Base-by-base conservation (phyloP, 2,113 vertebrate genomes). In the Lichenostomus cassidix region DNA sequence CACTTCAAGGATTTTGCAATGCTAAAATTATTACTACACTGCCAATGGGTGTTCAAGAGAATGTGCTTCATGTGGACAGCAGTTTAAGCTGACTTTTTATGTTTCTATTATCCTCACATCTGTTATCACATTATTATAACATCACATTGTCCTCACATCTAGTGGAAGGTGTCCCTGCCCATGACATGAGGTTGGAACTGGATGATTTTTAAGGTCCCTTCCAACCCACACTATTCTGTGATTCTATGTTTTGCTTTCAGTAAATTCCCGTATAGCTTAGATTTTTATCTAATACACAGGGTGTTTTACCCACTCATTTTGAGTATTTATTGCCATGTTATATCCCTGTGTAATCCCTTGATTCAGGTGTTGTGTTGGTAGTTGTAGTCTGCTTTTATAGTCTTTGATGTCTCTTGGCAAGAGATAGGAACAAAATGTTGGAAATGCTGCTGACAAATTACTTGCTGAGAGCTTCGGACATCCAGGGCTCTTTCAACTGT, bases 1-100 rank as follows among this genome's bases (percentile, higher is more conserved):
- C 49, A 33, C 47, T 44, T 39, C 7, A 6, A 41, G n/a, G 60
- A 21, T 68, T 88, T 70, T 56, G 24, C 42, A 55, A 1, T 20
- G 24, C 69, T 76, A 0, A 0, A 0, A 1, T 59, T 63, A 5
- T 42, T n/a, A 4, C 33, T 65, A 2, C 11, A 10, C 23, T 73
- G 35, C 20, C 44, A 37, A 2, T 24, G 39, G 25, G 5, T 23
- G 12, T 59, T 87, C 52, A 67, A 5, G 28, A 84, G 17, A 41
- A 44, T 21, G 16, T 47, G 56, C 42, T 82, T 20, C 10, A 0
- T 35, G 11, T 5, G 15, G 42, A 20, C 50, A 24, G 7, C 21
- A 12, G 18, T 81, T 94, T 47, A 35, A 74, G 33, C 15, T 27
- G 25, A 55, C 22, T 53, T 53, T 18, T 7, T 10, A 5, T 70